Evolutionary conservation across 2,888 invertebrate species (phyloP), one percentile per base, ranked within the genome.

Genomic region (Dicranocentrus wangi): DNA sequence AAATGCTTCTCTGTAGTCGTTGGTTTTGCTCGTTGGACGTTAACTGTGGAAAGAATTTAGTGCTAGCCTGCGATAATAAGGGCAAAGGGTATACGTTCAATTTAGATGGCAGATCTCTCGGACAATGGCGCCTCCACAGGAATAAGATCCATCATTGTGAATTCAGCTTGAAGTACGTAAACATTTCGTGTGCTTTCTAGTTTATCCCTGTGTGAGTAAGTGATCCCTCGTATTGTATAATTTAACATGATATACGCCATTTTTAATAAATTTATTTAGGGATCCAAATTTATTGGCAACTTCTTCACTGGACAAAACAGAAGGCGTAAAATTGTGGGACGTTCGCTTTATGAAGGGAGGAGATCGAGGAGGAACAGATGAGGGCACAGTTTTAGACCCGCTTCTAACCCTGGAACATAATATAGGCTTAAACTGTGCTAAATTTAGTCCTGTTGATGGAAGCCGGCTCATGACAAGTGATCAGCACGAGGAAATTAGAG

Each of bases 1-100:
- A n/a, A n/a, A n/a, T n/a, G n/a, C n/a, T 32, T 17, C 19, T 72
- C 27, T 43, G 19, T 27, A 43, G 82, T 15, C 39, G 70, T 3
- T 86, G 86, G 86, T 85, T 83, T 27, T 85, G 85, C 17, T 72
- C 82, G 25, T 78, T 86, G 85, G 86, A 86, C 47, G 72, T 85
- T 0, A 81, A 55, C 58, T 72, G 53, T 32, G 1, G 13, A 7
- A 51, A 42, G 13, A 82, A 65, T 43, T 63, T 69, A 19, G 47
- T 70, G 23, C 3, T 79, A 32, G 79, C 82, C 15, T 83, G 83
- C 0, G 81, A 82, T 27, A 85, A 82, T 27, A 81, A 81, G 28
- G 85, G 85, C 8, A 39, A 19, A 19, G 79, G 25, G 3, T 82
- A 43, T 51, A 19, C 82, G 19, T 83, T 80, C 39, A 39, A 66